Base-by-base conservation (phyloP, 1,140 invertebrate genomes). In the Aphelinus atriplicis region DNA sequence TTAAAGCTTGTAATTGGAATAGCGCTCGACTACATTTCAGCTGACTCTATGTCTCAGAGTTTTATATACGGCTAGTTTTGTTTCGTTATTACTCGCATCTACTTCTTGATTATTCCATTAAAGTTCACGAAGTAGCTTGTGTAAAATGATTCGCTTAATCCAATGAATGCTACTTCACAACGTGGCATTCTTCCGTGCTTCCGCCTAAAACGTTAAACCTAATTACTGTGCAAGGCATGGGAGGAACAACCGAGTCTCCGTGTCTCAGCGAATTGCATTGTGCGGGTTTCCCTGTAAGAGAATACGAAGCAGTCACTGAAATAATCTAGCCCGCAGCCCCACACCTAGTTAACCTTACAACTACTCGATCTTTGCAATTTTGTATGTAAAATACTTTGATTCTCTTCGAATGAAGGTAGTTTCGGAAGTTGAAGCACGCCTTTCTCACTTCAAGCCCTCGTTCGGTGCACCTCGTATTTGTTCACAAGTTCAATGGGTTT, bases 241-340 rank as follows among this genome's bases (percentile, higher is more conserved):
- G 43, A 51, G 7, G 6, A 51, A 61, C 45, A n/a, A 48, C 4
- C 46, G 46, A n/a, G 62, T 63, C 0, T 63, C 51, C 51, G 9
- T 53, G 61, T 62, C 58, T 45, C 57, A 47, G 7, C 53, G 45
- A 71, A 71, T 71, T 43, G 62, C 70, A 72, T 51, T 58, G 55
- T 2, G 42, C 3, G 5, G 71, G 71, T 55, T 73, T 73, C 71
- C 46, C 51, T 53, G 51, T 9, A 53, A 4, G 51, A 10, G 69
- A 63, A 58, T 58, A 66, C 66, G 6, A 7, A 56, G 7, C 50
- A 62, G 42, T 10, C 51, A 10, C 50, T 71, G 43, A 71, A 71
- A 71, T 71, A 63, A 71, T 55, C 69, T 62, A 10, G 4, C n/a
- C 47, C 51, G 69, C 64, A 71, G 64, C 61, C 51, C 60, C 56